Evolutionary conservation across 2,113 vertebrate species (phyloP).

Genomic region (Columba livia): DNA sequence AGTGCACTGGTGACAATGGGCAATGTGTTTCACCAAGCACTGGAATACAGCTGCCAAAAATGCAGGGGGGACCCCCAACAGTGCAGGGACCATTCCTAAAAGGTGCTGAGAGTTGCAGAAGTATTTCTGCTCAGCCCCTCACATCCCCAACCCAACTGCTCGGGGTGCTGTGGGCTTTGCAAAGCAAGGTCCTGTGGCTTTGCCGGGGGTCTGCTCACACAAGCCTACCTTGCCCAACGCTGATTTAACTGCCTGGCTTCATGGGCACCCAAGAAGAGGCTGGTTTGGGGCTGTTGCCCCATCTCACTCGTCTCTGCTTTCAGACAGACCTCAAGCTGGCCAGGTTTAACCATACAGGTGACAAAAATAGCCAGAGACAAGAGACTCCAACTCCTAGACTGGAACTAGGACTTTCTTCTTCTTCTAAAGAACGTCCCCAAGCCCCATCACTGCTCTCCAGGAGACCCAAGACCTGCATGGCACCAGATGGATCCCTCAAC

Average conservation of each 20-base stretch:
- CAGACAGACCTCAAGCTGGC: not conserved
- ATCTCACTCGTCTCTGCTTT: not conserved
- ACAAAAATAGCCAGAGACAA: not conserved
- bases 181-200: not conserved
- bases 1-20: not conserved
- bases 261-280: not conserved
- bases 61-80: too few species aligned
- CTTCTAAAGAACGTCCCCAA: not conserved
- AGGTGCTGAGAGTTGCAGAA: not conserved
- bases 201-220: not conserved
- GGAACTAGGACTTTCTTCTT: not conserved
- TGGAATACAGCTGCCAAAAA: not conserved
- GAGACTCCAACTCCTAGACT: not conserved
- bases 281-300: not conserved
- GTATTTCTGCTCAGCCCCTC: not conserved
- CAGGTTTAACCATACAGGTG: not conserved
- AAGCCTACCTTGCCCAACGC: not conserved
- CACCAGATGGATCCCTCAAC: not conserved
- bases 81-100: fast-evolving
- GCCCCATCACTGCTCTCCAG: not conserved
- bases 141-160: fast-evolving
- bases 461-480: not conserved
- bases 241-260: not conserved
- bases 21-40: not conserved
- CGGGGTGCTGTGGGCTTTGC: not conserved